Conservation (phyloP, 2,113 vertebrate species). For the Oreochromis spilurus region DNA sequence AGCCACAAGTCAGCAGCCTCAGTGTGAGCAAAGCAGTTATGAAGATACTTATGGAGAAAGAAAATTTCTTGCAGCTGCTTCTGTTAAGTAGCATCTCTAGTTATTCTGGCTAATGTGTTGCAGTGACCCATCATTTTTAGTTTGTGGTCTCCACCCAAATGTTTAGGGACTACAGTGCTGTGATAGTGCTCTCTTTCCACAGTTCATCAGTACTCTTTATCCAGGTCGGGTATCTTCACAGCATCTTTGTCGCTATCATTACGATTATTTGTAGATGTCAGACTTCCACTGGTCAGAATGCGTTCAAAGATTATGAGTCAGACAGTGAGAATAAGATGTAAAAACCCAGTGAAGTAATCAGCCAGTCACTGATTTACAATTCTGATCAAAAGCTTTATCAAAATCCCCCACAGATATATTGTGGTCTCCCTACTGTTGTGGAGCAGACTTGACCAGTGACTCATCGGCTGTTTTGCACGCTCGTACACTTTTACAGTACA, state of each 20-base stretch:
- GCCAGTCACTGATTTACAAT: not conserved
- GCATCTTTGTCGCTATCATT: not conserved
- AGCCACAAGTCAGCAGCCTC: not conserved
- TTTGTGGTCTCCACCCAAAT: not conserved
- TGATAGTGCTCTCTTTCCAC: not conserved
- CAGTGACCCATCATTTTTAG: not conserved
- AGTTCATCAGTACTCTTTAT: not conserved
- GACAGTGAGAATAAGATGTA: not conserved
- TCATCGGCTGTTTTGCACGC: conserved; percentile 8
- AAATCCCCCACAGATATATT: not conserved
- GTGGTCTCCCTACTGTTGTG: not conserved
- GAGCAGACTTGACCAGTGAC: not conserved
- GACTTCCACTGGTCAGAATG: not conserved
- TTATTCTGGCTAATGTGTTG: not conserved
- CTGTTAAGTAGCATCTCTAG: not conserved
- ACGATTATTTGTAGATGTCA: not conserved
- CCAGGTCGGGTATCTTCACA: not conserved
- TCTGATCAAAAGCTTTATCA: not conserved
- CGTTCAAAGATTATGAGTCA: not conserved
- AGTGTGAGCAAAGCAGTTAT: not conserved
- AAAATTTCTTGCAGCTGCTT: not conserved
- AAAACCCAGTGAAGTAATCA: not conserved
- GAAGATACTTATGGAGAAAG: not conserved
- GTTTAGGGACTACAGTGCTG: not conserved
- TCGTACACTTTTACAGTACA: not conserved